These are phyloP conservation scores for Drosophila grimshawi DNA, from an alignment of 1,140 invertebrate species.

Conservation along the genomic window DNA sequence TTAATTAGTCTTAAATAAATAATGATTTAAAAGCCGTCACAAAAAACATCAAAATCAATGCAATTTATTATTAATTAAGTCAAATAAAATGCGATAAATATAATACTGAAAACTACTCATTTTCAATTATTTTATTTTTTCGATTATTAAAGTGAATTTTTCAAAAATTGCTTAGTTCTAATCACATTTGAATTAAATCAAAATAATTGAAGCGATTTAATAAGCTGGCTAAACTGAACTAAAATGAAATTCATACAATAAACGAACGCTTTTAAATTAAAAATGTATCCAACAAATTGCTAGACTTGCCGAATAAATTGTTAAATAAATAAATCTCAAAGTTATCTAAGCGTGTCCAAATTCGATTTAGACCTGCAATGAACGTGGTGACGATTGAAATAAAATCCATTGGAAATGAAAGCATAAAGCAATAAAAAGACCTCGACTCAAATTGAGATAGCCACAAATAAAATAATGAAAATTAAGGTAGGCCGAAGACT, in stretches of 20 bases:
- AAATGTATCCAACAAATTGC: slow-evolving; percentile 61
- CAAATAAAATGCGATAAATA: too few relatives aligned
- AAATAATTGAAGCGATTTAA: neutral
- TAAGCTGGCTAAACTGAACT: neutral
- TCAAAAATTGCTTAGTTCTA: too few relatives aligned
- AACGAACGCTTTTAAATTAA: slow-evolving; percentile 12
- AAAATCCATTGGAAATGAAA: slow-evolving; percentile 11
- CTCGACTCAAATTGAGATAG: neutral
- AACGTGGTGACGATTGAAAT: slow-evolving; percentile 32
- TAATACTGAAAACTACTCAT: too few relatives aligned
- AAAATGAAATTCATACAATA: slow-evolving; percentile 32
- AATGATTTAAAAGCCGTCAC: too few relatives aligned
- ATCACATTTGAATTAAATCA: neutral
- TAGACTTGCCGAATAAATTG: slow-evolving; percentile 51
- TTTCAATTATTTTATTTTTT: too few relatives aligned
- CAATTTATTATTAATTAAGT: too few relatives aligned
- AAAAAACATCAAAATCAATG: too few relatives aligned
- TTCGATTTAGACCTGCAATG: slow-evolving; percentile 67
- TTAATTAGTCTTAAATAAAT: too few relatives aligned
- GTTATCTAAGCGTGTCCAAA: slow-evolving; percentile 72
- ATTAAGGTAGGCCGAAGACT: neutral
- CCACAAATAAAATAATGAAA: slow-evolving; percentile 2
- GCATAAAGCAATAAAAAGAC: slow-evolving; percentile 20
- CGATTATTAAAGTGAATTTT: too few relatives aligned
- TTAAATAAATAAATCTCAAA: slow-evolving; percentile 76